These are phyloP conservation scores for Rhizomys pruinosus DNA, from an alignment of 2,113 vertebrate genomes.

Conservation along the genomic window DNA sequence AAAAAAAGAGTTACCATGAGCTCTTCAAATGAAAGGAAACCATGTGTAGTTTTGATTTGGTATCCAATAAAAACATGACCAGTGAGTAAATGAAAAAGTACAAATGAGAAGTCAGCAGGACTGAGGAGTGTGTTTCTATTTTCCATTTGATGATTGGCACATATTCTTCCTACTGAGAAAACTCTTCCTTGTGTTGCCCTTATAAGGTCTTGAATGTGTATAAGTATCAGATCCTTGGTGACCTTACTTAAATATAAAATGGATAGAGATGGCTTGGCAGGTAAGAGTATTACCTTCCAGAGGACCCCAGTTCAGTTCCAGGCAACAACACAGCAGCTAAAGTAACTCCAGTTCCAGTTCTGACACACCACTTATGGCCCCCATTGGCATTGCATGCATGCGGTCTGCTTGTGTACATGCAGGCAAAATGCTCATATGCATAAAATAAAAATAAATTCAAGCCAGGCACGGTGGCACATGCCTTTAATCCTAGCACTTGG, in stretches of 20 bases:
- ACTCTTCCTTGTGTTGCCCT: not conserved
- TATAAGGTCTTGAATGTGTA: not conserved
- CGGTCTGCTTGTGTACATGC: too few relatives aligned
- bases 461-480: too few relatives aligned
- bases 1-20: conserved; percentile 47
- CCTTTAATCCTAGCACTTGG: too few relatives aligned
- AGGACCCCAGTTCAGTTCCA: too few relatives aligned
- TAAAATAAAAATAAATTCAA: too few relatives aligned
- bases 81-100: conserved; percentile 19
- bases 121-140: not conserved
- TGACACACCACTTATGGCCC: too few relatives aligned
- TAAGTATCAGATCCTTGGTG: conserved; percentile 27
- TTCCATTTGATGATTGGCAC: not conserved
- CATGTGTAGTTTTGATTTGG: not conserved
- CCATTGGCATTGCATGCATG: too few relatives aligned
- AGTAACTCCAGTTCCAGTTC: too few relatives aligned
- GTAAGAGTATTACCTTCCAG: too few relatives aligned
- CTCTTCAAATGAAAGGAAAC: conserved; percentile 21
- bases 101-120: not conserved
- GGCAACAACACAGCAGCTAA: too few relatives aligned
- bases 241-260: conserved; percentile 17
- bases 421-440: too few relatives aligned
- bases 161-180: not conserved
- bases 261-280: too few relatives aligned
- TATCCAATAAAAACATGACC: conserved; percentile 13